Conservation (phyloP, 2,797 vertebrate species). For the Karalla daura region DNA sequence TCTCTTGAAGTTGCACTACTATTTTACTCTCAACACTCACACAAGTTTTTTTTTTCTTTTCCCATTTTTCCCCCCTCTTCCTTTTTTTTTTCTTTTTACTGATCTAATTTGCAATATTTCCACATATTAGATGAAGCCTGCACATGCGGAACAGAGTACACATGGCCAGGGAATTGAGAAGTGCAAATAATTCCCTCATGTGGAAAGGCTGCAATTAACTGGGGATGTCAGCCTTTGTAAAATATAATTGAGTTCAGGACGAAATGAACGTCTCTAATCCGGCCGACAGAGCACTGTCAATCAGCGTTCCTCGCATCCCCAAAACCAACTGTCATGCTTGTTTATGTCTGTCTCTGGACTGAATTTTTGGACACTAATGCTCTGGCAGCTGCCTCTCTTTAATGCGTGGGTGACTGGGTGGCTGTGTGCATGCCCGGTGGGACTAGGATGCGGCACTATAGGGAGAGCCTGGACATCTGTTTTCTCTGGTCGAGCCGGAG, state of each 20-base stretch:
- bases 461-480: constrained; percentile 69
- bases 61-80: constrained; percentile 22
- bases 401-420: constrained; percentile 69
- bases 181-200: constrained; percentile 87
- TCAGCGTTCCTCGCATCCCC: constrained; percentile 77
- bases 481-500: constrained; percentile 58
- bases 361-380: constrained; percentile 77
- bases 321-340: constrained; percentile 81
- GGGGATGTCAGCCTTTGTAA: constrained; percentile 88
- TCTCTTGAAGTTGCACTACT: constrained; percentile 65
- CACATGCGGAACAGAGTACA: constrained; percentile 82
- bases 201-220: constrained; percentile 88
- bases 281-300: constrained; percentile 84
- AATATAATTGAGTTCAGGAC: constrained; percentile 89
- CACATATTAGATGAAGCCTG: constrained; percentile 80
- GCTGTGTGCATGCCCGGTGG: constrained; percentile 55
- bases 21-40: constrained; percentile 53
- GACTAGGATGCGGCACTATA: constrained; percentile 37
- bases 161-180: constrained; percentile 85
- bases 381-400: constrained; percentile 74
- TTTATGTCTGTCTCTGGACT: constrained; percentile 75
- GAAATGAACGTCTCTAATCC: constrained; percentile 86
- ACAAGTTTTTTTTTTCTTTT: constrained; percentile 39
- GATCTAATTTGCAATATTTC: constrained; percentile 83
- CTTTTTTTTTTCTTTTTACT: constrained; percentile 36